Conservation (phyloP, 2,888 invertebrate genomes). For the Rapana venosa region DNA sequence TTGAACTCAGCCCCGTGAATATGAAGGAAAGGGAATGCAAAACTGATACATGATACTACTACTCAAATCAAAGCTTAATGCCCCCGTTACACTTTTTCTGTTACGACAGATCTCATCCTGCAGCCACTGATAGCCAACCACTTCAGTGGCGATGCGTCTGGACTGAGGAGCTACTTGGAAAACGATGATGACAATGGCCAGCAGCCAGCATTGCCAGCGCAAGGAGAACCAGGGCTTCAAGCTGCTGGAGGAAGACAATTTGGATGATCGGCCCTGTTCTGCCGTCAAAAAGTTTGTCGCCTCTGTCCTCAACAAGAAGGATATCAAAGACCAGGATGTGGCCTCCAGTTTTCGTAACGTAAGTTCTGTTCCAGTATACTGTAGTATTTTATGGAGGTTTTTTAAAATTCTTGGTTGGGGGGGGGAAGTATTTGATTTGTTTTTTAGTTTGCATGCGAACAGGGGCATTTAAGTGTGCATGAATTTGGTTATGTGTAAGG, state of each 20-base stretch:
- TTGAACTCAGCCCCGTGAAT: too few species aligned
- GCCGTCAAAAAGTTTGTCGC: conserved; percentile 57
- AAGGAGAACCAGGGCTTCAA: conserved; percentile 54
- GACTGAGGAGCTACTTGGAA: too few species aligned
- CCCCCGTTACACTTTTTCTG: too few species aligned
- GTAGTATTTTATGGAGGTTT: neutral
- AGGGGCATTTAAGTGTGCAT: neutral
- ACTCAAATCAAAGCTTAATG: too few species aligned
- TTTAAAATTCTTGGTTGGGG: neutral
- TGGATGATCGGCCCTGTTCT: conserved; percentile 53
- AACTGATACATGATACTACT: too few species aligned
- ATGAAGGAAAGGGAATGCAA: too few species aligned
- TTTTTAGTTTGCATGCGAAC: too few species aligned
- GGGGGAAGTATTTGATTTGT: neutral
- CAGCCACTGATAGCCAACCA: too few species aligned
- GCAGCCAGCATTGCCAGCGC: neutral
- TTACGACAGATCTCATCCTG: too few species aligned
- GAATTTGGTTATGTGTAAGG: neutral
- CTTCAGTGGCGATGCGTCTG: too few species aligned
- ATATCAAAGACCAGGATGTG: conserved; percentile 62
- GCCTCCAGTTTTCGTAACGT: conserved; percentile 62
- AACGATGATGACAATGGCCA: conserved; percentile 19
- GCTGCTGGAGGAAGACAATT: conserved; percentile 54
- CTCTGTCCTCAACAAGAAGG: conserved; percentile 55
- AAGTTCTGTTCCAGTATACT: conserved; percentile 43